Percentiles rank a stretch among this genome's conserved stretches.
phyloP scores from a whole-genome alignment of 2,797 vertebrate species.

The Thaleichthys pacificus region DNA sequence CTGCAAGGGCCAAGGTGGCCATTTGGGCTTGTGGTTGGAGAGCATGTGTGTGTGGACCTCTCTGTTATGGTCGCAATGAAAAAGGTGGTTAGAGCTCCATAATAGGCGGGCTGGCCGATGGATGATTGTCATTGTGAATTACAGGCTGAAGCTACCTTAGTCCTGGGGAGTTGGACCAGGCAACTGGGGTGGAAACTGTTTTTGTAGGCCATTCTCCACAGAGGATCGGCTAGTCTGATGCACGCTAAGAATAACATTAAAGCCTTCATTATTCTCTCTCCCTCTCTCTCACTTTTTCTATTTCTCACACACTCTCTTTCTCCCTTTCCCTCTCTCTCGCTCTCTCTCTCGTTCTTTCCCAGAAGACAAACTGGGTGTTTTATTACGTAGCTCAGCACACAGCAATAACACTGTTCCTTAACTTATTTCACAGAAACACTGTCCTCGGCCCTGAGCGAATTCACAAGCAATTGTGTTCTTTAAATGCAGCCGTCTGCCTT shows the following conservation, averaged over 20 bases:
- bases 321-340: background rate
- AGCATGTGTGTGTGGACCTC: background rate
- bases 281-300: background rate
- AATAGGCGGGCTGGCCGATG: constrained; percentile 24
- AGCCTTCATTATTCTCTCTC: background rate
- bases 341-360: background rate
- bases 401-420: constrained; percentile 57
- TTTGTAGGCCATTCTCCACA: constrained; percentile 45
- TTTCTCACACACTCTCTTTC: background rate
- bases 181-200: constrained; percentile 55
- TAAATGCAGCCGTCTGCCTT: constrained; percentile 48
- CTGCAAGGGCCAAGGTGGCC: constrained; percentile 47
- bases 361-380: constrained; percentile 54
- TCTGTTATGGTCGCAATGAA: constrained; percentile 57
- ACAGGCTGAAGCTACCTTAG: constrained; percentile 61
- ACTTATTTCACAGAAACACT: constrained; percentile 54
- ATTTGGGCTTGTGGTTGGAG: background rate
- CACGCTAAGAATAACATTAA: constrained; percentile 63
- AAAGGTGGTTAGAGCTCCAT: constrained; percentile 59
- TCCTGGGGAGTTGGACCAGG: constrained; percentile 53
- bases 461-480: constrained; percentile 60
- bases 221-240: constrained; percentile 53
- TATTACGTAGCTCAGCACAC: constrained; percentile 56
- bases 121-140: constrained; percentile 68
- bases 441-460: constrained; percentile 54